These are phyloP conservation scores for Labia minor DNA, from an alignment of 2,888 invertebrate genomes.

Conservation along the genomic window DNA sequence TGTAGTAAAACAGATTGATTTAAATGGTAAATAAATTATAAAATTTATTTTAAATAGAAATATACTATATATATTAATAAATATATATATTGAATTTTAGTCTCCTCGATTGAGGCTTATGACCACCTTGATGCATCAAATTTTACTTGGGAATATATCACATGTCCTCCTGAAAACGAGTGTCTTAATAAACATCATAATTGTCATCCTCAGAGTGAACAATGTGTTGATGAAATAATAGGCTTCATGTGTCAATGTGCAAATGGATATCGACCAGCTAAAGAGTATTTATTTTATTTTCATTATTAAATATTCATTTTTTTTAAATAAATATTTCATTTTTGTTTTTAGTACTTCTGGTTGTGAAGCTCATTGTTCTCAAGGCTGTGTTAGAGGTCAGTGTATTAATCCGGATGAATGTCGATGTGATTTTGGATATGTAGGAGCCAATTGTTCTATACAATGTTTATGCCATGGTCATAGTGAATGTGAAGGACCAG, in stretches of 20 bases:
- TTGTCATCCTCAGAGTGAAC: constrained; percentile 76
- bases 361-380: constrained; percentile 69
- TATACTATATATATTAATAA: too few relatives aligned
- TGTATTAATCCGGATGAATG: constrained; percentile 77
- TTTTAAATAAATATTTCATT: neutral
- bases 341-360: constrained; percentile 30
- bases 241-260: constrained; percentile 84
- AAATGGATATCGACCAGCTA: constrained; percentile 52
- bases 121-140: constrained; percentile 28
- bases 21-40: neutral
- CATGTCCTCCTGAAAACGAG: constrained; percentile 88
- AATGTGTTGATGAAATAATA: constrained; percentile 67
- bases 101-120: constrained; percentile 30
- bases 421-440: constrained; percentile 86
- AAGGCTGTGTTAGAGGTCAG: constrained; percentile 75
- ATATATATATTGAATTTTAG: too few relatives aligned
- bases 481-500: constrained; percentile 80
- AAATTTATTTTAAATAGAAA: too few relatives aligned
- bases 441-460: constrained; percentile 85
- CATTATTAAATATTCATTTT: neutral
- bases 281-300: constrained; percentile 35
- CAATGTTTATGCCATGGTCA: constrained; percentile 93
- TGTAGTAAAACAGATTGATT: neutral
- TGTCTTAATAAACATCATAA: constrained; percentile 84
- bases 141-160: constrained; percentile 78